phyloP scores from a whole-genome alignment of 2,888 invertebrate genomes.

The Pasiphila rectangulata region DNA sequence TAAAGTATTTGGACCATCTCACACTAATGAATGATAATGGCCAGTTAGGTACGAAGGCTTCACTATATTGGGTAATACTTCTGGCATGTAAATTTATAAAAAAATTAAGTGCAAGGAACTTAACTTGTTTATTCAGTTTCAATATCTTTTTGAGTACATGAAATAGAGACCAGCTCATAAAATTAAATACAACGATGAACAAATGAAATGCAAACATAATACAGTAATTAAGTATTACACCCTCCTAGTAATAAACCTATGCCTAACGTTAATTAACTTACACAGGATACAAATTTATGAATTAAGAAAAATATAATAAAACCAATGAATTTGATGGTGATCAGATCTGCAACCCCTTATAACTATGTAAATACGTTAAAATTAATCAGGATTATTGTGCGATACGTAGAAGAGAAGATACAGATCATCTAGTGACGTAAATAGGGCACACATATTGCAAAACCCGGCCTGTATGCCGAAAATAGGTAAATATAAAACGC shows the following conservation, averaged over 20 bases:
- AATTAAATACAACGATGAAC: slow-evolving; percentile 54
- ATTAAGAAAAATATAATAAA: slow-evolving; percentile 10
- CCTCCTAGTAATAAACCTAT: slow-evolving; percentile 32
- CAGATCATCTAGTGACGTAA: slow-evolving; percentile 46
- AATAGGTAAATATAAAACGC: slow-evolving; percentile 43
- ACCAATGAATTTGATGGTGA: slow-evolving; percentile 21
- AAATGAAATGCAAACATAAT: slow-evolving; percentile 71
- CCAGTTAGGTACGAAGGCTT: slow-evolving; percentile 17
- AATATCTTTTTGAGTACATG: slow-evolving; percentile 74
- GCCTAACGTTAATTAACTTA: slow-evolving; percentile 11
- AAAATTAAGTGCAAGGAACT: slow-evolving; percentile 54
- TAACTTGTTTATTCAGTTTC: slow-evolving; percentile 50
- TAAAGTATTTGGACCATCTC: slow-evolving; percentile 48
- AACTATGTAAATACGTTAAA: slow-evolving; percentile 25
- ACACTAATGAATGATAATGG: slow-evolving; percentile 43
- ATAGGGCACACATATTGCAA: slow-evolving; percentile 61
- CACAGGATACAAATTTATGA: slow-evolving; percentile 11
- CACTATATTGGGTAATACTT: slow-evolving; percentile 28
- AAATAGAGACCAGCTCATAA: slow-evolving; percentile 76
- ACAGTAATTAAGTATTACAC: slow-evolving; percentile 58
- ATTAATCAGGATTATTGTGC: slow-evolving; percentile 57
- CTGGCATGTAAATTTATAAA: slow-evolving; percentile 38
- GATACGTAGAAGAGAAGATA: slow-evolving; percentile 48
- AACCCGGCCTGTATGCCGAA: slow-evolving; percentile 64
- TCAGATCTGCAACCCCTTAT: slow-evolving; percentile 36